Evolutionary conservation across 2,888 invertebrate genomes (phyloP), one percentile per base, ranked within the genome.

Genomic region (Leptinotarsa haldemani): DNA sequence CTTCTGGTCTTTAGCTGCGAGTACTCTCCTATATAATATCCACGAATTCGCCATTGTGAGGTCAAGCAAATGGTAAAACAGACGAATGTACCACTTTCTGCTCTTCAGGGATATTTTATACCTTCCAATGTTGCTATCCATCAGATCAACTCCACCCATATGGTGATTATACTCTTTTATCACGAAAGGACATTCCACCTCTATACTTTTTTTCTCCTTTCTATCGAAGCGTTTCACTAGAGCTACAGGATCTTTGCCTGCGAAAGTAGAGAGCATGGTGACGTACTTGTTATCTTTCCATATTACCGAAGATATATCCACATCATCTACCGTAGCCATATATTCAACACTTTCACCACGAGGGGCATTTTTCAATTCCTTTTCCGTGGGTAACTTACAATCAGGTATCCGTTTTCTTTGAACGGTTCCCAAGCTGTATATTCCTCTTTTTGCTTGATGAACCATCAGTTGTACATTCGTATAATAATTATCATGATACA

Each of bases 221-320:
- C 25, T 20, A 18, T 52, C 50, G 25, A 66, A 50, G 4, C 20
- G 22, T 18, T 66, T 50, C 50, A 66, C 66, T 4, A 50, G 25
- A n/a, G 12, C 18, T 18, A 9, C 12, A 18, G 22, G 18, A 18
- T 18, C 22, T 50, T 66, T 48, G 2, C 30, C 66, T 0, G 25
- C 20, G 40, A 47, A 69, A 20, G 48, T 47, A 12, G 61, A 58
- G 9, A 61, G 15, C n/a, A 50, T n/a, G 12, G 9, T 58, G 18
- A 69, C 58, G 18, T 13, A 12, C 61, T 61, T 69, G 20, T 69
- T 61, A 22, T 69, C 48, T 69, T 69, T 69, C 69, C 56, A 69
- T 9, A 58, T 40, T 15, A 46, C 18, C 5, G 58, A 40, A 16
- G 0, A 30, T 15, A 69, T n/a, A 47, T 69, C 64, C 15, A 48